These are phyloP conservation scores for Tetraneura akinire DNA, from an alignment of 1,140 invertebrate species.

Conservation along the genomic window DNA sequence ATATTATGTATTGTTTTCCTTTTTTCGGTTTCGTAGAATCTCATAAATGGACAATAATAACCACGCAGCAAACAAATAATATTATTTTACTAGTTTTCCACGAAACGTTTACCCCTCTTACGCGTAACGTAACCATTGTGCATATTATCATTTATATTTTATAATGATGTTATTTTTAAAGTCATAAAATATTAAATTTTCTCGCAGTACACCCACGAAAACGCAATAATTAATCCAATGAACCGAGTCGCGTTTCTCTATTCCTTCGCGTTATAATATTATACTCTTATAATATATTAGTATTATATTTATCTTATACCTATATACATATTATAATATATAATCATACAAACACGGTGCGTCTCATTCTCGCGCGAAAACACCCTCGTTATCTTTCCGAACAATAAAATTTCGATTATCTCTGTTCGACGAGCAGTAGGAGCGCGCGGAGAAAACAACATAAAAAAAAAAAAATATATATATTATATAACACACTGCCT, in stretches of 20 bases:
- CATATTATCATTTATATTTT: too few species aligned
- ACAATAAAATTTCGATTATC: conserved; percentile 52
- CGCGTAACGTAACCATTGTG: too few species aligned
- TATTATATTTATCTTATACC: background rate
- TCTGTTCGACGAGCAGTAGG: conserved; percentile 6
- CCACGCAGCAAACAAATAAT: too few species aligned
- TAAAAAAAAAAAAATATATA: conserved; percentile 25
- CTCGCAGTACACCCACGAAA: too few species aligned
- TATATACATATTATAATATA: background rate
- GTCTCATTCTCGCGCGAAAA: conserved; percentile 10
- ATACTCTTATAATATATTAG: background rate
- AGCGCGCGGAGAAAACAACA: background rate
- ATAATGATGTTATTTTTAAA: too few species aligned
- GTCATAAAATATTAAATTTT: too few species aligned
- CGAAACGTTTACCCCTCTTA: too few species aligned
- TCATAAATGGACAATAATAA: too few species aligned
- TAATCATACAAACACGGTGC: background rate
- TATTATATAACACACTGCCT: background rate
- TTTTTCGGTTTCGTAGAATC: too few species aligned
- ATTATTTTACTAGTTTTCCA: too few species aligned
- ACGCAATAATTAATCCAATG: background rate
- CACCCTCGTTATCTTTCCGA: conserved; percentile 51
- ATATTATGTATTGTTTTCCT: too few species aligned
- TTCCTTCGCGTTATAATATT: background rate
- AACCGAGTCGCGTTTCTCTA: background rate